Evolutionary conservation across 2,888 invertebrate species (phyloP), one percentile per base, ranked within the genome.

Genomic region (Phasia obesa): DNA sequence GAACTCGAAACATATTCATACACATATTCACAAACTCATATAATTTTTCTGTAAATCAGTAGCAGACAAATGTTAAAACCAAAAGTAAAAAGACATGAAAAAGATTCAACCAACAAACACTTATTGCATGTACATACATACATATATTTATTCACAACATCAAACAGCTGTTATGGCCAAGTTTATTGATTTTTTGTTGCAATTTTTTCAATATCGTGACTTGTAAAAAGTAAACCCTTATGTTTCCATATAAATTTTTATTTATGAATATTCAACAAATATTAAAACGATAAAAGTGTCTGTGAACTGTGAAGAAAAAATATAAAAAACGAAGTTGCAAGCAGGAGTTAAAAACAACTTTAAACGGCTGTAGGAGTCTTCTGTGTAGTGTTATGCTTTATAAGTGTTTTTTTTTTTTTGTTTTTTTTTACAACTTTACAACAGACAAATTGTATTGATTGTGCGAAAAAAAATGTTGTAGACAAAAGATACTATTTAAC

Each of bases 221-320:
- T 67, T 19, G 13, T 25, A 17, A 55, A 57, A 38, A 1, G 11
- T 11, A 49, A 38, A 11, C 64, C 85, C 84, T 57, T 70, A 23
- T 44, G 64, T 67, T 71, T 74, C 55, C 53, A 57, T 71, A 53
- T 57, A 71, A 64, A 31, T 59, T 65, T 67, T 73, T 86, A 86
- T 88, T 89, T 89, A 89, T 89, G 90, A 89, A 89, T 89, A 89
- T 89, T 89, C 88, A 89, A 89, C 88, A 89, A n/a, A 87, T 87
- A 86, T 77, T 85, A 87, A 85, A 86, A 62, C 89, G 88, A 89
- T 89, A 88, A 89, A 89, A 89, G 86, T 86, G 89, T 89, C 89
- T 89, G 88, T 77, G 74, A 57, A 35, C 49, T 15, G 60, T 65
- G 44, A 47, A 35, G 31, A 55, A 77, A 21, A 38, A 57, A 27